A percentile compares a stretch with the other conserved stretches of the same genome.
Conservation (phyloP, 2,888 invertebrate genomes). For the Fragum fragum region DNA sequence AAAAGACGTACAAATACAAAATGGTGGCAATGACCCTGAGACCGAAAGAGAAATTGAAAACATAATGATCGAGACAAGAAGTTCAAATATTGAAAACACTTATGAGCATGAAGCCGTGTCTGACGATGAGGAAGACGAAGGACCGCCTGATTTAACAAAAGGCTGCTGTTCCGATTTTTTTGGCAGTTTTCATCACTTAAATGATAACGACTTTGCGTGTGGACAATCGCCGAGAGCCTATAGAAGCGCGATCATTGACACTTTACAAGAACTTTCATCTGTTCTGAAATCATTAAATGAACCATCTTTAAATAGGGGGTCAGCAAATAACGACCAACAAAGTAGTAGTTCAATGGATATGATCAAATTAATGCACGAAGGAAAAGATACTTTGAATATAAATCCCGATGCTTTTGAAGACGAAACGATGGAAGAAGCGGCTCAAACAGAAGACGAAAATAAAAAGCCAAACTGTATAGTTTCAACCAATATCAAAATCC, state of each 20-base stretch:
- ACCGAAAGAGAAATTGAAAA: too few relatives aligned
- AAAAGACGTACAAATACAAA: too few relatives aligned
- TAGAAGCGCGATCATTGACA: conserved; percentile 48
- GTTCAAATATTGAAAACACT: neutral
- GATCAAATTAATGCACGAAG: too few relatives aligned
- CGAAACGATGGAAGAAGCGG: neutral
- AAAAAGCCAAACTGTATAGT: neutral
- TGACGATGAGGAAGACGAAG: neutral
- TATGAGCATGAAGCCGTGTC: neutral
- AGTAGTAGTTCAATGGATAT: too few relatives aligned
- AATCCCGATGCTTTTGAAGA: neutral
- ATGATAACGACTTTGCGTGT: neutral
- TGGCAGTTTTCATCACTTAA: conserved; percentile 5
- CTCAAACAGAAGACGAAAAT: neutral
- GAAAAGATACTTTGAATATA: too few relatives aligned
- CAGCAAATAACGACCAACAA: neutral
- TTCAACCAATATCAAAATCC: neutral
- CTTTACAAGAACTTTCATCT: conserved; percentile 42
- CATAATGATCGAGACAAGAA: neutral
- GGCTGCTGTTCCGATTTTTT: neutral
- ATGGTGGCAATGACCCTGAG: too few relatives aligned
- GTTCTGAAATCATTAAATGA: conserved; percentile 32
- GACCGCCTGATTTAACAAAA: neutral
- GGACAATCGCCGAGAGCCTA: neutral
- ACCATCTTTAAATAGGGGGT: neutral